Evolutionary conservation across 2,113 vertebrate species (phyloP).

Genomic region (Silurus meridionalis): DNA sequence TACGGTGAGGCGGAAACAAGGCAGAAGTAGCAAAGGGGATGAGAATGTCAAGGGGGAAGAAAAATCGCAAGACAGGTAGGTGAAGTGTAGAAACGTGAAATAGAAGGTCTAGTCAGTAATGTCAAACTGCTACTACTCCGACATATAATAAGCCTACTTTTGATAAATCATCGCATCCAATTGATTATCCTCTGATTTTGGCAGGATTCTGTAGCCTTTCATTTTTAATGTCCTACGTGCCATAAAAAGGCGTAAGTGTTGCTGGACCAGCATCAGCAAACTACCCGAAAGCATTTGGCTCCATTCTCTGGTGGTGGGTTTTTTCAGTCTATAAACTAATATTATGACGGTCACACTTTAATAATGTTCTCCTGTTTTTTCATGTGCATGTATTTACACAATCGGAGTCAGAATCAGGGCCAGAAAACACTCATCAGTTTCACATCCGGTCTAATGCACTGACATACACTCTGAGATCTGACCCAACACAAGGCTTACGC

Average conservation of each 20-base stretch:
- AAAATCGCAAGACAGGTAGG: neutral
- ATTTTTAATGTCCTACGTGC: slow-evolving; percentile 61
- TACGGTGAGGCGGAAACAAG: neutral
- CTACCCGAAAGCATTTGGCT: slow-evolving; percentile 38
- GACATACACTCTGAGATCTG: neutral
- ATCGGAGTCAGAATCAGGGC: neutral
- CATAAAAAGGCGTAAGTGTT: slow-evolving; percentile 54
- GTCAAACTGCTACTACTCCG: slow-evolving; percentile 27
- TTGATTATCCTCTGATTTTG: slow-evolving; percentile 53
- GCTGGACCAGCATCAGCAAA: slow-evolving; percentile 53
- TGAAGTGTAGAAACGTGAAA: neutral
- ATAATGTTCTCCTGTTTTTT: neutral
- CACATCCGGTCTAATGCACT: neutral
- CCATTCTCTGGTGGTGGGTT: slow-evolving; percentile 40
- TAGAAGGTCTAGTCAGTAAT: neutral
- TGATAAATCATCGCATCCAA: slow-evolving; percentile 42
- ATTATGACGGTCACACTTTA: neutral
- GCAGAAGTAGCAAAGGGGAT: neutral
- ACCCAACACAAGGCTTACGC: neutral
- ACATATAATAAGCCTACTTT: slow-evolving; percentile 54
- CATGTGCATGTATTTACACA: neutral
- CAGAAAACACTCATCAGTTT: neutral
- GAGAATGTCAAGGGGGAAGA: slow-evolving; percentile 4
- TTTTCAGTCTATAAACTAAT: neutral
- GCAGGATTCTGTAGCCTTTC: slow-evolving; percentile 54